Base-by-base conservation (phyloP, 2,797 vertebrate genomes). In the Helicolenus hilgendorfi region DNA sequence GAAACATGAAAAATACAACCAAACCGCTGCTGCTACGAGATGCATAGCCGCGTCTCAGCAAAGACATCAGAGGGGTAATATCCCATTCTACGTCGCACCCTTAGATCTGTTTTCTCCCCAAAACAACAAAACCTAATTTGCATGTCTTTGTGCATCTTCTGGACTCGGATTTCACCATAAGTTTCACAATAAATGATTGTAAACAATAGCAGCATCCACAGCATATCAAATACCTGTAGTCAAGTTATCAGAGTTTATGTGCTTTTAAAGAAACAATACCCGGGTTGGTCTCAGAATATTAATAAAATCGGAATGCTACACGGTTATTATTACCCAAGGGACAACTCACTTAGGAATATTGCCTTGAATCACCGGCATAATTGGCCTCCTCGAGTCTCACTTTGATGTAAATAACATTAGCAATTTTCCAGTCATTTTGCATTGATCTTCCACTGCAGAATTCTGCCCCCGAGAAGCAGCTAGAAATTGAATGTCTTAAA, bases 351-450 rank as follows among this genome's bases (percentile, higher is more conserved):
- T 92, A 89, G 77, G 85, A 91, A 91, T 88, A 86, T 89, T 93
- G 94, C 89, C 77, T 86, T 86, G 86, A 94, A 95, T 96, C 90
- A 92, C 84, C 56, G 87, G 83, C 78, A 92, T 95, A 96, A 96
- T 95, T 95, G 93, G 83, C 87, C 92, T 96, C 95, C 93, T 93
- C 90, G 87, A 89, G 94, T 92, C 91, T 94, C 89, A 91, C 95
- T 96, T 96, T 96, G 93, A 96, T 96, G 93, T 94, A 96, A 96
- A 96, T 95, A 96, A 94, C 95, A 95, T 95, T 92, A 94, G 89
- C 92, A 93, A 94, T 95, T 95, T 96, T 93, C 88, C 92, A 93
- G 88, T 93, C 92, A 91, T 94, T 94, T 92, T 85, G 92, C 93
- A 96, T 96, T 93, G 96, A 96, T 96, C 94, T 78, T 76, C 81